Conservation (phyloP, 2,113 vertebrate genomes). For the Vanacampus margaritifer region DNA sequence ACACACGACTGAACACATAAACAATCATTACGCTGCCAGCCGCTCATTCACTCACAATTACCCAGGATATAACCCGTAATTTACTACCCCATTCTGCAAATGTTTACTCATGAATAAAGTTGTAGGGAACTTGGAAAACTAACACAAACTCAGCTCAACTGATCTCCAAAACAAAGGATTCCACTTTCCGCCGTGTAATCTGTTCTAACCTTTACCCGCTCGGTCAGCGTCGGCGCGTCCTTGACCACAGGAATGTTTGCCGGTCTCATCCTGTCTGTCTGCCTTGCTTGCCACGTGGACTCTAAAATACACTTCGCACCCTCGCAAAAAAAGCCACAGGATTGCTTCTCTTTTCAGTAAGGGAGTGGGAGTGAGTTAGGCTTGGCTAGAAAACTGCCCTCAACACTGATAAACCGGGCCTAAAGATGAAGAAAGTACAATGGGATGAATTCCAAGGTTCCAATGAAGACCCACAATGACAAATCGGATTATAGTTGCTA, state of each 20-base stretch:
- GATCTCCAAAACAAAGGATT: conserved; percentile 1
- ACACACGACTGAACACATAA: conserved; percentile 20
- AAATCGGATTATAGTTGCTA: too few relatives aligned
- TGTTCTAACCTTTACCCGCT: conserved; percentile 30
- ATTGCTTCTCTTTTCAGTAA: conserved; percentile 9
- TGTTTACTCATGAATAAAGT: conserved; percentile 3
- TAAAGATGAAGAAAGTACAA: too few relatives aligned
- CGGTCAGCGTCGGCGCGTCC: conserved; percentile 18
- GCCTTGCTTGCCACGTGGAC: conserved; percentile 22
- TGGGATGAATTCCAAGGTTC: too few relatives aligned
- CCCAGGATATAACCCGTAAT: background rate
- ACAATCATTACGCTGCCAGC: conserved; percentile 12
- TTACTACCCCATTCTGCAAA: background rate
- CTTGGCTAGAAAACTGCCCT: background rate
- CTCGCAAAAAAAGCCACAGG: background rate
- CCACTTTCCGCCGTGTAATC: background rate
- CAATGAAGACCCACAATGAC: too few relatives aligned
- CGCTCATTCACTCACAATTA: background rate
- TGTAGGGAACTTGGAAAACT: background rate
- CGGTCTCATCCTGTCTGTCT: background rate
- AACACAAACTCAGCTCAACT: background rate
- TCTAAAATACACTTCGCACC: conserved; percentile 51
- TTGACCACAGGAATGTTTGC: conserved; percentile 48
- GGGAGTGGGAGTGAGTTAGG: conserved; percentile 8
- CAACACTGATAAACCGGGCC: too few relatives aligned